Base-by-base conservation (phyloP, 37 sponge, comb jelly and placozoan genomes). In the Agelas oroides region DNA sequence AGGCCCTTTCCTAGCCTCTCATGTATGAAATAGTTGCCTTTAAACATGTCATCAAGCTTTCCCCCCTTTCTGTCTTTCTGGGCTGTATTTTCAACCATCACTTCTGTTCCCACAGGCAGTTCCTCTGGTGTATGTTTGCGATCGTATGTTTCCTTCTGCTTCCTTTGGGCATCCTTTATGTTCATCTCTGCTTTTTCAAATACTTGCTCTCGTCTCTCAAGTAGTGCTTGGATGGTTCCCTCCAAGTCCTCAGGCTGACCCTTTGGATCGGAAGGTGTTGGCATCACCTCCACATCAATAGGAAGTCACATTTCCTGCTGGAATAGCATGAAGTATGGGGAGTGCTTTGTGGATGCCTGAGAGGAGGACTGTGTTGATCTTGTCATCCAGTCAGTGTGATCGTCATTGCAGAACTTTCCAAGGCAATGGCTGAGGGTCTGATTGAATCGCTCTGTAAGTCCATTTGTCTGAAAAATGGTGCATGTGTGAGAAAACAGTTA, bases 271-370 rank as follows among this genome's bases (percentile, higher is more conserved):
- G 27, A 70, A 36, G 27, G 5, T 14, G 11, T 40, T 56, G 58
- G 58, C 25, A 54, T 21, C 37, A 81, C 59, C 25, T 81, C 64
- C 1, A 24, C 59, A 53, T 81, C 82, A 59, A 81, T 70, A 23
- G 82, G 82, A 20, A 70, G 40, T 18, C 36, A 31, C 76, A 84
- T 84, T n/a, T 84, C 14, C 76, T 70, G 20, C 54, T 84, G 70
- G 31, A 33, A 70, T n/a, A 84, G 34, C 57, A 63, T 68, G 76
- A 54, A 84, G 65, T 57, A 84, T 24, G 80, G 80, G n/a, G 80
- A 79, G 5, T 63, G 6, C 31, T 79, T 63, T 17, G 68, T 65
- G 39, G 80, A 31, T 14, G 21, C 68, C 25, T 79, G 80, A 30
- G 32, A n/a, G n/a, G n/a, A n/a, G n/a, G n/a, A n/a, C n/a, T n/a